Evolutionary conservation across 2,797 vertebrate species (phyloP).

Genomic region (Epinephelus coioides): DNA sequence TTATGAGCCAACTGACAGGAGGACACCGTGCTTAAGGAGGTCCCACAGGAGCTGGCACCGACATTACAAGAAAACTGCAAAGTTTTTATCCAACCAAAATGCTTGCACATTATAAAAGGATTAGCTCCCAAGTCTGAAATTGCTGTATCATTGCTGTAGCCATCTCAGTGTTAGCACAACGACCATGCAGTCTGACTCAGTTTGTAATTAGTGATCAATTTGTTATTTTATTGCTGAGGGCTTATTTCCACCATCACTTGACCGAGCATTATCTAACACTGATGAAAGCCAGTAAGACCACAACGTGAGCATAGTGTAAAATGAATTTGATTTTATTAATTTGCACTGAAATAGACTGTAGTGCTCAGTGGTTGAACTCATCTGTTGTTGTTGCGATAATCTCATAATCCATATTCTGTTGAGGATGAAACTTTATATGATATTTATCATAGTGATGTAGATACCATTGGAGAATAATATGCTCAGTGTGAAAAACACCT

Average conservation of each 20-base stretch:
- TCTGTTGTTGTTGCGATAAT: slow-evolving; percentile 1
- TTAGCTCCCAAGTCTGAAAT: background rate
- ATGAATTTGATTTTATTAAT: background rate
- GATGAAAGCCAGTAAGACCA: slow-evolving; percentile 12
- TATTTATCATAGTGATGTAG: background rate
- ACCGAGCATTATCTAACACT: slow-evolving; percentile 18
- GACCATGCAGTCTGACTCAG: slow-evolving; percentile 6
- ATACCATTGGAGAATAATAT: background rate
- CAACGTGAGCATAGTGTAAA: background rate
- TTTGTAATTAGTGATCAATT: slow-evolving; percentile 37
- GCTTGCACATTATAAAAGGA: background rate
- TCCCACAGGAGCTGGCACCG: background rate
- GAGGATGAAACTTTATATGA: background rate
- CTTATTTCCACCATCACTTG: slow-evolving; percentile 35
- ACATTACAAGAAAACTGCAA: background rate
- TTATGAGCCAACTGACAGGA: background rate
- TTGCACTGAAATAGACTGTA: slow-evolving; percentile 5
- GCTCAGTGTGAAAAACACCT: background rate
- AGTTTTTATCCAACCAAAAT: slow-evolving; percentile 8
- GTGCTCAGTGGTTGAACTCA: background rate
- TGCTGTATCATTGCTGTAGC: background rate
- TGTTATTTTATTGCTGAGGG: slow-evolving; percentile 40
- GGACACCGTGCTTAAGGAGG: background rate
- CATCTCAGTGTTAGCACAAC: slow-evolving; percentile 9
- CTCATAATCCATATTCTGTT: background rate